Conservation (phyloP, 1,140 invertebrate species). For the Hypothenemus hampei region DNA sequence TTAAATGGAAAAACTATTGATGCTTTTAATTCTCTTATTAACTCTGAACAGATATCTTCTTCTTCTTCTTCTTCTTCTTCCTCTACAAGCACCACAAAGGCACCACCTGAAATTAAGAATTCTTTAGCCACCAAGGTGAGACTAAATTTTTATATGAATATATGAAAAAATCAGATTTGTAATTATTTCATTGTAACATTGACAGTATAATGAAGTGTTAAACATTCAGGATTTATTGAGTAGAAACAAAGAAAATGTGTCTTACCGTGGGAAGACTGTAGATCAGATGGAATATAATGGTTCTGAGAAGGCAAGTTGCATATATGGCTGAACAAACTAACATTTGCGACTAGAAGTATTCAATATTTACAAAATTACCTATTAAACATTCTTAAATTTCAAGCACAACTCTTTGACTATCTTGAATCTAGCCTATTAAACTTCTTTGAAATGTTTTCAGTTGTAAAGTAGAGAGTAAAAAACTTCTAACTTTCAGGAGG, state of each 20-base stretch:
- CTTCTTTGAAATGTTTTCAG: too few relatives aligned
- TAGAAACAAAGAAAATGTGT: slow-evolving; percentile 18
- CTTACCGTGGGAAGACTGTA: slow-evolving; percentile 35
- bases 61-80: too few relatives aligned
- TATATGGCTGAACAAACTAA: not conserved
- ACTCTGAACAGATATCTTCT: slow-evolving; percentile 21
- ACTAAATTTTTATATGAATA: too few relatives aligned
- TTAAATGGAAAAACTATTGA: slow-evolving; percentile 36
- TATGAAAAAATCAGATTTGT: too few relatives aligned
- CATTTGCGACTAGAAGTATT: too few relatives aligned
- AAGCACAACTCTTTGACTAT: too few relatives aligned
- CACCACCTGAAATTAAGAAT: slow-evolving; percentile 27
- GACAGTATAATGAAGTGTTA: slow-evolving; percentile 31
- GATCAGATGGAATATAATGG: slow-evolving; percentile 22
- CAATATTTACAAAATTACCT: too few relatives aligned
- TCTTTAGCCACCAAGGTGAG: slow-evolving; percentile 30
- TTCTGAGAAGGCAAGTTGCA: slow-evolving; percentile 18
- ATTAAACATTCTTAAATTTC: too few relatives aligned
- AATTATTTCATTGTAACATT: too few relatives aligned
- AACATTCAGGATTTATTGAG: slow-evolving; percentile 34
- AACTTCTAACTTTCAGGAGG: too few relatives aligned
- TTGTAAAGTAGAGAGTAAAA: too few relatives aligned
- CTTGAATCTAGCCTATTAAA: too few relatives aligned
- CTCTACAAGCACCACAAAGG: slow-evolving; percentile 6
- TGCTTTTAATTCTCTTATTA: slow-evolving; percentile 36